Conservation (phyloP, 2,888 invertebrate genomes). For the Phortica magna region DNA sequence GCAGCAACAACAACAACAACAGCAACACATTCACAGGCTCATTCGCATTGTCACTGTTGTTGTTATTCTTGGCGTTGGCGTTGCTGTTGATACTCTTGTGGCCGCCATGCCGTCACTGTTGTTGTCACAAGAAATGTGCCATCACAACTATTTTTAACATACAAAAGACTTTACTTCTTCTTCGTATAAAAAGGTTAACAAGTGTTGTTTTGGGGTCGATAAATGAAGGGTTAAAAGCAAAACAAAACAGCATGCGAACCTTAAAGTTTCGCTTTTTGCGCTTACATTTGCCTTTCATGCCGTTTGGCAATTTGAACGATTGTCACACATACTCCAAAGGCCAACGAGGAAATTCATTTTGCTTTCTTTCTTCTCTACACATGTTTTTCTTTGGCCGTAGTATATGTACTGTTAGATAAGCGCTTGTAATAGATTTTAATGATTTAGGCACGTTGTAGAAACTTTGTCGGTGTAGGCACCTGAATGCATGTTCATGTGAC, state of each 20-base stretch:
- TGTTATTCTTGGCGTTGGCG: constrained; percentile 38
- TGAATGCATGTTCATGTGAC: neutral
- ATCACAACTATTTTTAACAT: constrained; percentile 2
- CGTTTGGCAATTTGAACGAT: neutral
- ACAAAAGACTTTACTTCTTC: constrained; percentile 16
- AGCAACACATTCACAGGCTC: constrained; percentile 24
- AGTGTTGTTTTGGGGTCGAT: constrained; percentile 20
- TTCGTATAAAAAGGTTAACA: constrained; percentile 21
- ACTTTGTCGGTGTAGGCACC: neutral
- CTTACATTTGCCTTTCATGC: constrained; percentile 7
- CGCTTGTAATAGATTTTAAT: neutral
- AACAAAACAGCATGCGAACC: neutral
- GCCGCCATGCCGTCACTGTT: neutral
- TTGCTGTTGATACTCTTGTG: constrained; percentile 33
- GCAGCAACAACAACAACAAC: constrained; percentile 7
- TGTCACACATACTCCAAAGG: too few relatives aligned
- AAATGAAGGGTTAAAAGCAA: neutral
- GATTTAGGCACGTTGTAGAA: neutral
- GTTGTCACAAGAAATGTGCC: neutral
- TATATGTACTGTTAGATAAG: neutral
- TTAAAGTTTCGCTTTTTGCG: neutral
- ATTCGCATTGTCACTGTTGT: constrained; percentile 44
- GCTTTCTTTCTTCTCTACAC: neutral
- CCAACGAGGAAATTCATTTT: too few relatives aligned
- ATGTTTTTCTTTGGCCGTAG: neutral